Conservation (phyloP, 2,797 vertebrate species). For the Tachyglossus aculeatus region DNA sequence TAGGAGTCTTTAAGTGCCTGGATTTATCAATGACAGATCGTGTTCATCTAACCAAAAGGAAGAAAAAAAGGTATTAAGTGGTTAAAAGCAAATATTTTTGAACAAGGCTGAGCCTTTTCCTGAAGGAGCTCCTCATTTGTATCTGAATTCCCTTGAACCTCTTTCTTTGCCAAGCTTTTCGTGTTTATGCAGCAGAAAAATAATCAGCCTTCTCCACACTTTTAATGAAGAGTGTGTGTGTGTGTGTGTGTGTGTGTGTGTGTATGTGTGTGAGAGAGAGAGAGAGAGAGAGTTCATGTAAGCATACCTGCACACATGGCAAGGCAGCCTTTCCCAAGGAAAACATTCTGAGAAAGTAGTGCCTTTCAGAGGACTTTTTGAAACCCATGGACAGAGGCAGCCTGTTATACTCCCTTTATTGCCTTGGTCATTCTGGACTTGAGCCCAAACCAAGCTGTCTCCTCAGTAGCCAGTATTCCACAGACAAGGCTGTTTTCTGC, state of each 20-base stretch:
- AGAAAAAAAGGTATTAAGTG: too few relatives aligned
- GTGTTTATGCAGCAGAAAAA: background rate
- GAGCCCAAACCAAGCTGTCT: background rate
- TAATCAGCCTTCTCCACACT: background rate
- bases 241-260: background rate
- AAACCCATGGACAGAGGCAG: slow-evolving; percentile 8
- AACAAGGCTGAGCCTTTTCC: too few relatives aligned
- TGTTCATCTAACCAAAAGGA: too few relatives aligned
- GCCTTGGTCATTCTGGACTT: slow-evolving; percentile 12
- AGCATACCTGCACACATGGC: background rate
- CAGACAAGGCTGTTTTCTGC: slow-evolving; percentile 7
- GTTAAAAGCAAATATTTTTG: too few relatives aligned
- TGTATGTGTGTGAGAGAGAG: background rate
- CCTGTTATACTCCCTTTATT: slow-evolving; percentile 1
- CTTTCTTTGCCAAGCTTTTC: too few relatives aligned
- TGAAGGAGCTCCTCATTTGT: too few relatives aligned
- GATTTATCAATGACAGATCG: too few relatives aligned
- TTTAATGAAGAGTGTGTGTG: background rate
- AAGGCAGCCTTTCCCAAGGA: background rate
- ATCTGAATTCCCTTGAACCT: too few relatives aligned
- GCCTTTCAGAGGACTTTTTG: slow-evolving; percentile 4
- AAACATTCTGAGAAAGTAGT: slow-evolving; percentile 10
- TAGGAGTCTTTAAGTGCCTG: too few relatives aligned
- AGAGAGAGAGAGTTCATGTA: background rate
- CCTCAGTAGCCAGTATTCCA: slow-evolving; percentile 12